These are phyloP conservation scores for Trichopria drosophilae DNA, from an alignment of 2,888 invertebrate species.

Conservation along the genomic window DNA sequence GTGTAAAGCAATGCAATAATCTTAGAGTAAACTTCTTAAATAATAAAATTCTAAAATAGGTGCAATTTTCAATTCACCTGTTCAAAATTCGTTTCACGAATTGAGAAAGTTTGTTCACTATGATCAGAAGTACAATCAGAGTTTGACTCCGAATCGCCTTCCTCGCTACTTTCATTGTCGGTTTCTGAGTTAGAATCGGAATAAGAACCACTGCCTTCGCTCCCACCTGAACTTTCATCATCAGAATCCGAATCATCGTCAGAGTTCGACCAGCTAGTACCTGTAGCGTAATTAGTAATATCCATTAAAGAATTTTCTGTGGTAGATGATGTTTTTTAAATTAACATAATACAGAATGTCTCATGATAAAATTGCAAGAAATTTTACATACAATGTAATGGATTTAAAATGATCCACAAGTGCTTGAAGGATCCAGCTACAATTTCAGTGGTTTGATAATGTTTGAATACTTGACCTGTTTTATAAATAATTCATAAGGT, in stretches of 20 bases:
- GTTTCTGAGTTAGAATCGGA: conserved; percentile 56
- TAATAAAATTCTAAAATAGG: conserved; percentile 5
- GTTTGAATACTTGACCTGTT: no score
- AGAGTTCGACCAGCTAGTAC: no score
- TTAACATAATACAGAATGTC: no score
- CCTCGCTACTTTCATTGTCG: conserved; percentile 55
- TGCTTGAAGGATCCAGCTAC: no score
- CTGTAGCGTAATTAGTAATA: no score
- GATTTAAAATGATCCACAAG: no score
- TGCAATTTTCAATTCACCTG: conserved; percentile 50
- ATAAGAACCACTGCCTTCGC: conserved; percentile 56
- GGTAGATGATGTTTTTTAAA: no score
- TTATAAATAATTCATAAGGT: no score
- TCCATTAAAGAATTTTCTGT: no score
- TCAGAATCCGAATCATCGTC: conserved; percentile 58
- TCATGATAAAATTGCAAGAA: no score
- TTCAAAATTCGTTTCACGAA: conserved; percentile 60
- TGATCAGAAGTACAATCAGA: conserved; percentile 61
- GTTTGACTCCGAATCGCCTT: conserved; percentile 55
- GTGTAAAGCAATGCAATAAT: neutral
- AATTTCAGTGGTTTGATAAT: no score
- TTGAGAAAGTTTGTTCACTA: conserved; percentile 59
- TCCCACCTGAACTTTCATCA: conserved; percentile 57
- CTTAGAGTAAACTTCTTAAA: conserved; percentile 7
- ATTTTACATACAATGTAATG: no score